These are phyloP conservation scores for Plectus sambesii DNA, from an alignment of 1,140 invertebrate genomes.

Conservation along the genomic window DNA sequence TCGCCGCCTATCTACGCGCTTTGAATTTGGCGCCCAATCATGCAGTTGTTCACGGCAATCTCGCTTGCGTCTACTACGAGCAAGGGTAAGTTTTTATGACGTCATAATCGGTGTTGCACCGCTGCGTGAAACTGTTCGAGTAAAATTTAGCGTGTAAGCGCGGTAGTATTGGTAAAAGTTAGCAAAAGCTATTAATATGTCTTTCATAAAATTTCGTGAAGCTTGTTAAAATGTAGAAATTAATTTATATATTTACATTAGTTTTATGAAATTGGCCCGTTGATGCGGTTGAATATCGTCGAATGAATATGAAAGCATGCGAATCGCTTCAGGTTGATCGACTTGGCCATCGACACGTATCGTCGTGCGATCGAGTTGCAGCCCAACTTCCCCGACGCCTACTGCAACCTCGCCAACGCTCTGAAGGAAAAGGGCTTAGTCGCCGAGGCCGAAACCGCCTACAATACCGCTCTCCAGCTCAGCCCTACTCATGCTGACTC, in stretches of 20 bases:
- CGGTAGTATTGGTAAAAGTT: conserved; percentile 3
- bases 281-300: too few species aligned
- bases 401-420: conserved; percentile 97
- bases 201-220: conserved; percentile 1
- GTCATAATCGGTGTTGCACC: too few species aligned
- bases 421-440: conserved; percentile 93
- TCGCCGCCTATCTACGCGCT: conserved; percentile 92
- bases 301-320: too few species aligned
- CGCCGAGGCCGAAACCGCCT: conserved; percentile 90
- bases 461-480: conserved; percentile 86
- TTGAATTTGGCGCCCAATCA: conserved; percentile 90
- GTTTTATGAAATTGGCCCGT: too few species aligned
- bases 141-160: neutral
- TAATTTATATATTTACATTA: too few species aligned
- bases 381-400: conserved; percentile 97
- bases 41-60: conserved; percentile 93
- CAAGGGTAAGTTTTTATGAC: conserved; percentile 72
- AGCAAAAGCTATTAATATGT: neutral
- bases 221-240: too few species aligned
- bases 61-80: conserved; percentile 98
- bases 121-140: too few species aligned
- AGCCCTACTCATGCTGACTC: conserved; percentile 98
- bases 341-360: conserved; percentile 96
- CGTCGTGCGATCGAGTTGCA: conserved; percentile 90
- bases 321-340: conserved; percentile 70